Percentiles rank a stretch among this genome's conserved stretches.
These are phyloP conservation scores for Ageneiosus marmoratus DNA, from an alignment of 2,113 vertebrate species.

Conservation along the genomic window DNA sequence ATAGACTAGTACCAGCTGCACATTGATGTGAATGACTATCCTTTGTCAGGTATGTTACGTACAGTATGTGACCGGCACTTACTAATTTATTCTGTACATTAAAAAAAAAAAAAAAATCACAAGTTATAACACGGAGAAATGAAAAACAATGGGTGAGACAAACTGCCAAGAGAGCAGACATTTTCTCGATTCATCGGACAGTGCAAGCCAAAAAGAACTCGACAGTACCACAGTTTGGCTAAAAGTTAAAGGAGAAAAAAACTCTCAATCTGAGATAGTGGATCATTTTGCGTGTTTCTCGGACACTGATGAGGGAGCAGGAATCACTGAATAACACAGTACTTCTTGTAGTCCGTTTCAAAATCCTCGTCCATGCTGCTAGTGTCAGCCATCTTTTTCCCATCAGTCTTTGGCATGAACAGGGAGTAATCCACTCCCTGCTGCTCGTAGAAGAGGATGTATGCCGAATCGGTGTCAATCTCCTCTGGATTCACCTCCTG, in stretches of 20 bases:
- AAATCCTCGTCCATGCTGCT: conserved; percentile 93
- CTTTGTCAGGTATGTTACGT: conserved; percentile 20
- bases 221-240: conserved; percentile 35
- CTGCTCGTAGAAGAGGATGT: conserved; percentile 91
- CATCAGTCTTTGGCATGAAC: conserved; percentile 87
- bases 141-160: background rate
- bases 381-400: conserved; percentile 89
- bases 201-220: conserved; percentile 27
- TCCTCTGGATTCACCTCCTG: conserved; percentile 85
- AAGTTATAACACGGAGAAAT: background rate
- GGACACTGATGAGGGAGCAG: conserved; percentile 15
- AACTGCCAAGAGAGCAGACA: conserved; percentile 8
- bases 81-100: conserved; percentile 39
- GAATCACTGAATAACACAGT: conserved; percentile 83
- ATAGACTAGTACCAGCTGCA: conserved; percentile 34
- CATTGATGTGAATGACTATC: conserved; percentile 13
- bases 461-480: conserved; percentile 87
- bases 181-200: conserved; percentile 31
- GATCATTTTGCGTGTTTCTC: conserved; percentile 9
- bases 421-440: conserved; percentile 85
- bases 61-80: conserved; percentile 49
- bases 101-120: background rate
- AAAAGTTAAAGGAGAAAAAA: background rate
- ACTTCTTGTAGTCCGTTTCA: conserved; percentile 87
- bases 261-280: conserved; percentile 43